Conservation (phyloP, 2,113 vertebrate species). For the human region DNA sequence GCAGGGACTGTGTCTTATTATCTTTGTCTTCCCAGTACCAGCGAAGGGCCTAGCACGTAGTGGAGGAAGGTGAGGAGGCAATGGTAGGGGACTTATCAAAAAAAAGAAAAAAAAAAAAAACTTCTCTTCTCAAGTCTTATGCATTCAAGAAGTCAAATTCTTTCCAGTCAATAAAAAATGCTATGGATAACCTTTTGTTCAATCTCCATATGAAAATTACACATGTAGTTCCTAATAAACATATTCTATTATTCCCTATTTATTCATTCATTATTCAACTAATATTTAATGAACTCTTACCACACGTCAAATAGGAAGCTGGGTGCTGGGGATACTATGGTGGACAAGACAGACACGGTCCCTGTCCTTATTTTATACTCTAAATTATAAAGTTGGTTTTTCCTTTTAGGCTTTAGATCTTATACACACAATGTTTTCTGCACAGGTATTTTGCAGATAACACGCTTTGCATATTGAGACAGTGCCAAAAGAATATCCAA, state of each 20-base stretch:
- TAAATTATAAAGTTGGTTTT: slow-evolving; percentile 39
- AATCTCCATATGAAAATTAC: slow-evolving; percentile 8
- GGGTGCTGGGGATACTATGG: background rate
- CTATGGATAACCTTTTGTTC: slow-evolving; percentile 22
- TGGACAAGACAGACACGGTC: background rate
- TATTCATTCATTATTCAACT: slow-evolving; percentile 24
- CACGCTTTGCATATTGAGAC: background rate
- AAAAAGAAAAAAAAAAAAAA: background rate
- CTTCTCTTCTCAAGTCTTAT: background rate
- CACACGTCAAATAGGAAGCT: background rate
- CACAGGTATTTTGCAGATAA: slow-evolving; percentile 29
- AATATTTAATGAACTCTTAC: slow-evolving; percentile 34
- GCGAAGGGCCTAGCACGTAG: background rate
- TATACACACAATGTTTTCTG: background rate
- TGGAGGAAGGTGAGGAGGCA: background rate
- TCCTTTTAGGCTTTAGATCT: background rate
- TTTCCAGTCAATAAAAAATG: slow-evolving; percentile 34
- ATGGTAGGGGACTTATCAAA: background rate
- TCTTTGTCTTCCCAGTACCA: background rate
- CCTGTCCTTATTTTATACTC: background rate
- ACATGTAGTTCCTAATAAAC: slow-evolving; percentile 25
- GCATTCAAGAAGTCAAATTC: background rate
- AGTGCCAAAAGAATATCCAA: slow-evolving; percentile 6
- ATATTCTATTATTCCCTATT: slow-evolving; percentile 1
- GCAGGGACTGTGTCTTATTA: background rate